Evolutionary conservation across 1,140 invertebrate species (phyloP).

Genomic region (Drosophila fuyamai): DNA sequence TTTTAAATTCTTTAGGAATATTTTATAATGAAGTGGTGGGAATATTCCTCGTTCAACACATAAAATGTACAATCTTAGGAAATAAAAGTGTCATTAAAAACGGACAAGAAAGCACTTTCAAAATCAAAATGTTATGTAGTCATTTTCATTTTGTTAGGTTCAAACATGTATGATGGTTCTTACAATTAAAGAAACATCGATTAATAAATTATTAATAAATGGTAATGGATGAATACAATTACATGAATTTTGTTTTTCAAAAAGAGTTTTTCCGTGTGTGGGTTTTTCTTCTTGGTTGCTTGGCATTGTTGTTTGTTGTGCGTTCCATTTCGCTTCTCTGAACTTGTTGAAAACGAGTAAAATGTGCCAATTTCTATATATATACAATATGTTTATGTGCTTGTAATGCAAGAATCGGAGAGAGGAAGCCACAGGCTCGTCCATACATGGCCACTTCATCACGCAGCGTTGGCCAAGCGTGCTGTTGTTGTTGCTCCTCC

Average conservation of each 20-base stretch:
- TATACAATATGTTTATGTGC: constrained; percentile 57
- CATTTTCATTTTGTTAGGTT: too few species aligned
- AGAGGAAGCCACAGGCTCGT: constrained; percentile 42
- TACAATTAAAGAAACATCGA: too few species aligned
- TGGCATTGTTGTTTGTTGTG: constrained; percentile 37
- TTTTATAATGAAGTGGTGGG: too few species aligned
- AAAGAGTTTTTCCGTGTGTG: constrained; percentile 3
- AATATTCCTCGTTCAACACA: background rate
- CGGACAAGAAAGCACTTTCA: too few species aligned
- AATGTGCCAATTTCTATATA: constrained; percentile 71
- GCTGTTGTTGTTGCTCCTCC: constrained; percentile 45
- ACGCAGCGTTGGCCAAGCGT: constrained; percentile 80
- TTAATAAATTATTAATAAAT: too few species aligned
- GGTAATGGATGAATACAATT: too few species aligned
- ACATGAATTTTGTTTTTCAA: background rate
- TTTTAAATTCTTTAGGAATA: background rate
- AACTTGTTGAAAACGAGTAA: constrained; percentile 76
- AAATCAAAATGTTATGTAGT: too few species aligned
- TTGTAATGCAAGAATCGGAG: constrained; percentile 42
- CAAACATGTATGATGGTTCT: too few species aligned
- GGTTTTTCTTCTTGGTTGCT: constrained; percentile 14
- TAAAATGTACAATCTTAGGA: too few species aligned
- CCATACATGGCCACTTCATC: constrained; percentile 76
- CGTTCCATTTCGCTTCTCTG: constrained; percentile 69
- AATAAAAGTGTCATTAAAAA: too few species aligned